Percentiles rank a stretch among this genome's conserved stretches.
Conservation (phyloP, 2,888 invertebrate genomes). For the Axea sp. region DNA sequence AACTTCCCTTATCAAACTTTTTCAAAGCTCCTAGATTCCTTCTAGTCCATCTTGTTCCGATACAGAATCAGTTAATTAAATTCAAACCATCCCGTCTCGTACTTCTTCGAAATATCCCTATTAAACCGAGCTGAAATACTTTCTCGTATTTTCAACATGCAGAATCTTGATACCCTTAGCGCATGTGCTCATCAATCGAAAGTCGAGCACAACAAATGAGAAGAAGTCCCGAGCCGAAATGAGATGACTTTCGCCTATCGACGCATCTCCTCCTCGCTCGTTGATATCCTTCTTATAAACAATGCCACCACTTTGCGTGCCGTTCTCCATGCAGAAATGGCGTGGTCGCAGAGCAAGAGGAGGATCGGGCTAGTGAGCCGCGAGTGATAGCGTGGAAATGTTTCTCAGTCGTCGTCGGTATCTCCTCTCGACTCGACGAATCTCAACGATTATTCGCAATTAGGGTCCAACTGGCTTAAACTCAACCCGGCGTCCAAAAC, state of each 20-base stretch:
- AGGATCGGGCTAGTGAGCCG: constrained; percentile 64
- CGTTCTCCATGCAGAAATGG: constrained; percentile 57
- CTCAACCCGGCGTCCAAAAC: not conserved
- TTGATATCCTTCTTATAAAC: constrained; percentile 57
- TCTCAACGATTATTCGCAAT: constrained; percentile 31
- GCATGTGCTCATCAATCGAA: constrained; percentile 32
- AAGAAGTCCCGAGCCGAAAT: constrained; percentile 16
- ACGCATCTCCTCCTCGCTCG: constrained; percentile 49
- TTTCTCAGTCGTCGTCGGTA: constrained; percentile 72
- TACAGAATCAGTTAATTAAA: too few relatives aligned
- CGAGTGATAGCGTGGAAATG: constrained; percentile 65
- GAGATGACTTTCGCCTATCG: constrained; percentile 53
- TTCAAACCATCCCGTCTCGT: not conserved
- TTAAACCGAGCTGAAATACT: constrained; percentile 12
- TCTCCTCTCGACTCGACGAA: constrained; percentile 67
- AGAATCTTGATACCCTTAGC: not conserved
- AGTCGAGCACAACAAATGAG: constrained; percentile 45
- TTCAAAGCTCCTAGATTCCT: too few relatives aligned
- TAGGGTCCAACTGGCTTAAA: not conserved
- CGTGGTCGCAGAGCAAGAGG: constrained; percentile 52
- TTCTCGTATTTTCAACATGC: not conserved
- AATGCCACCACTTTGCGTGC: constrained; percentile 60
- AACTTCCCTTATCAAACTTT: not conserved
- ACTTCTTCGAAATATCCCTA: constrained; percentile 2
- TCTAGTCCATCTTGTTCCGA: too few relatives aligned